Conservation (phyloP, 2,888 invertebrate genomes). For the Diachrysia chrysitis region DNA sequence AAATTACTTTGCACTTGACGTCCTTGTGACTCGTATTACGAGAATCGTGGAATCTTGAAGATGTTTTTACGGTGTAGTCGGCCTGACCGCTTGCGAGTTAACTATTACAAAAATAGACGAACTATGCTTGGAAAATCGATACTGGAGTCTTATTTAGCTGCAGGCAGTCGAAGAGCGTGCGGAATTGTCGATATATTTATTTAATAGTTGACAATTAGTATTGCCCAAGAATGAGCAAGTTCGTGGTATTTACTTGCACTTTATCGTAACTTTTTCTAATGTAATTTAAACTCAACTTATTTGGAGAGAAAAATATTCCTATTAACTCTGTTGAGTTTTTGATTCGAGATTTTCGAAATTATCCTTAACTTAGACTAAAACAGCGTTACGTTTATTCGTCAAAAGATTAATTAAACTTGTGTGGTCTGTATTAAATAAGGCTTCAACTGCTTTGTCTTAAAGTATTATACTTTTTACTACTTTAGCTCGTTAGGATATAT, state of each 20-base stretch:
- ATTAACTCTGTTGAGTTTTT: no score
- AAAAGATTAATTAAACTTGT: background rate
- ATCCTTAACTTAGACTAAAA: no score
- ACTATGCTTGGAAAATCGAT: slow-evolving; percentile 29
- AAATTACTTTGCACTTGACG: slow-evolving; percentile 31
- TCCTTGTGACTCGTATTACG: slow-evolving; percentile 32
- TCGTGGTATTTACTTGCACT: slow-evolving; percentile 32
- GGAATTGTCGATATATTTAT: slow-evolving; percentile 25
- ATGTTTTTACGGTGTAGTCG: slow-evolving; percentile 28
- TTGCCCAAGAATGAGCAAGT: slow-evolving; percentile 29
- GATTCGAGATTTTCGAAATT: no score
- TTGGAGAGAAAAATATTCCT: no score
- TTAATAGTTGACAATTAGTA: slow-evolving; percentile 31
- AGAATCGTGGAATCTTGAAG: slow-evolving; percentile 12
- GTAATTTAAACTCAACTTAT: background rate
- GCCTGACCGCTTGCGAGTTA: slow-evolving; percentile 9
- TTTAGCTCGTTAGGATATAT: background rate
- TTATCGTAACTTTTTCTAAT: no score
- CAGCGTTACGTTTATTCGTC: background rate
- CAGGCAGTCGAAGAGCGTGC: slow-evolving; percentile 8
- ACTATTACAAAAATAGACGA: slow-evolving; percentile 34
- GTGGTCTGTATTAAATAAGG: background rate
- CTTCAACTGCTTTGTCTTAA: background rate
- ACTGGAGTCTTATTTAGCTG: slow-evolving; percentile 21
- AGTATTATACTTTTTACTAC: background rate